Conservation (phyloP, 2,888 invertebrate genomes). For the Fragum sueziense region DNA sequence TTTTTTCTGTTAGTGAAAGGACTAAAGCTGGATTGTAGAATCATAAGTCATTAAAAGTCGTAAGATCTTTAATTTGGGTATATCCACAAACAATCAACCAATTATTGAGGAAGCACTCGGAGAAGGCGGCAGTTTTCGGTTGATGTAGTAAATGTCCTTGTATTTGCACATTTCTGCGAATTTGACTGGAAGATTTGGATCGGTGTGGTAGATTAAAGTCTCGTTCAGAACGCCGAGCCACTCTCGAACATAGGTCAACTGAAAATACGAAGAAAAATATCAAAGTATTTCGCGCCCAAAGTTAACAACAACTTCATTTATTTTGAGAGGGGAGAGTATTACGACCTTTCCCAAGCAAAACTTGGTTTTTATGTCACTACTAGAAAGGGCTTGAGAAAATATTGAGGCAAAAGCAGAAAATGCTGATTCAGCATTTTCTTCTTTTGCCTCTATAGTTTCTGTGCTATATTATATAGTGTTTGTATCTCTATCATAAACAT, state of each 20-base stretch:
- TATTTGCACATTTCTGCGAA: neutral
- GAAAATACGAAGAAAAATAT: neutral
- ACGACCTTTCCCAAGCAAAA: too few relatives aligned
- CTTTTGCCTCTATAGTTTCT: too few relatives aligned
- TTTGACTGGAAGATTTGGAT: neutral
- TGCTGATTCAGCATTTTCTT: too few relatives aligned
- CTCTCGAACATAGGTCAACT: slow-evolving; percentile 13
- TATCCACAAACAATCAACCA: neutral
- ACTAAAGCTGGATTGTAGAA: too few relatives aligned
- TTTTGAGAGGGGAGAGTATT: neutral
- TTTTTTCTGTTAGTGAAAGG: neutral
- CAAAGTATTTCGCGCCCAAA: too few relatives aligned
- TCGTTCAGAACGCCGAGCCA: slow-evolving; percentile 13
- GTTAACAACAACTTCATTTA: too few relatives aligned
- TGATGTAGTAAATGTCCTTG: slow-evolving; percentile 16
- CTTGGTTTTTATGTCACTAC: too few relatives aligned
- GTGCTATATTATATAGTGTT: neutral
- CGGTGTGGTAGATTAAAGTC: slow-evolving; percentile 7
- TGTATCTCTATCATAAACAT: neutral
- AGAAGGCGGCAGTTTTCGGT: neutral
- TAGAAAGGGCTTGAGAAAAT: too few relatives aligned
- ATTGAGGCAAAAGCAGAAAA: too few relatives aligned
- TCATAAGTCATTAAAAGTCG: too few relatives aligned
- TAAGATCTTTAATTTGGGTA: too few relatives aligned
- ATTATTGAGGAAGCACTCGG: neutral